Percentiles rank a stretch among this genome's conserved stretches.
Conservation (phyloP, 2,888 invertebrate genomes). For the Zygaena filipendulae region DNA sequence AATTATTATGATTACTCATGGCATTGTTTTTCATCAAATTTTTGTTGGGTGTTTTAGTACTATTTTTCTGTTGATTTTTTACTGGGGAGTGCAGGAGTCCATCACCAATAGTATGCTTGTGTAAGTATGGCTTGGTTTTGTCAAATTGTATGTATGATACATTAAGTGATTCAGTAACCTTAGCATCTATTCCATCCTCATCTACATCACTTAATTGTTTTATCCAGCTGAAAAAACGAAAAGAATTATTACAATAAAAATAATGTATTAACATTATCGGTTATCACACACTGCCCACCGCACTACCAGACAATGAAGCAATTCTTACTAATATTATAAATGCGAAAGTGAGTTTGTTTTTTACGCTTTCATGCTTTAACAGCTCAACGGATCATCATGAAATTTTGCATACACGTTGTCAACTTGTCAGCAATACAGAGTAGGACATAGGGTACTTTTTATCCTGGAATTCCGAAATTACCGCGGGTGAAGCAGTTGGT, state of each 20-base stretch:
- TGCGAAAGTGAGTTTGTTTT: too few species aligned
- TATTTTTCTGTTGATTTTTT: conserved; percentile 21
- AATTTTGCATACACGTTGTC: too few species aligned
- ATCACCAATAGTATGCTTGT: conserved; percentile 35
- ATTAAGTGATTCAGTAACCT: conserved; percentile 26
- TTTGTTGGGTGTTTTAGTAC: conserved; percentile 11
- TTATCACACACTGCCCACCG: too few species aligned
- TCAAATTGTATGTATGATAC: conserved; percentile 52
- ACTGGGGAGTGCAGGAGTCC: conserved; percentile 23
- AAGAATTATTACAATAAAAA: conserved; percentile 4
- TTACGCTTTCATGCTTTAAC: too few species aligned
- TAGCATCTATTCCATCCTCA: conserved; percentile 29
- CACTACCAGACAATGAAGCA: too few species aligned
- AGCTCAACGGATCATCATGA: background rate
- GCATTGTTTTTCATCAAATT: conserved; percentile 21
- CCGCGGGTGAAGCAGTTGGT: too few species aligned
- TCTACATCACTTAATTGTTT: conserved; percentile 34
- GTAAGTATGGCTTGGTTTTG: conserved; percentile 42
- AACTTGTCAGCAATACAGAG: too few species aligned
- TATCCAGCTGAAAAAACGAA: conserved; percentile 35
- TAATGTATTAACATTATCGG: background rate
- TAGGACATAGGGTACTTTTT: too few species aligned
- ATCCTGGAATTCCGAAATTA: too few species aligned
- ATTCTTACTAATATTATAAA: too few species aligned
- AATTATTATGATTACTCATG: conserved; percentile 21